Conservation (phyloP, 1,140 invertebrate species). For the Zaprionus kolodkinae region DNA sequence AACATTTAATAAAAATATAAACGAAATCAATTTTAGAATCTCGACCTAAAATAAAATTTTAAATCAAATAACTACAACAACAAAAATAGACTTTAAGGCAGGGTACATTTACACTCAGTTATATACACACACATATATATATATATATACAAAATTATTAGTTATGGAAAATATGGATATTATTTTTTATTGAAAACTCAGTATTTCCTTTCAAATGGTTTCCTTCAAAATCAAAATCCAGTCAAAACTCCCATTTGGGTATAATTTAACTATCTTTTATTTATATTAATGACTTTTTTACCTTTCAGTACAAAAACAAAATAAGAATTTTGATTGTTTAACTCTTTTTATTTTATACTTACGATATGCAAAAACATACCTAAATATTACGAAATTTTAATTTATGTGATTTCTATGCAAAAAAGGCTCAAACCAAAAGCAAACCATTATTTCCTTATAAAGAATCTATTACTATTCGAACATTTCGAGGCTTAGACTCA, state of each 20-base stretch:
- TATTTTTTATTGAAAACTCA: conserved; percentile 47
- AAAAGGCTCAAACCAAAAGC: conserved; percentile 55
- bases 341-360: conserved; percentile 32
- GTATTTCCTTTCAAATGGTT: conserved; percentile 59
- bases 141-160: conserved; percentile 22
- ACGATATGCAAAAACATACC: conserved; percentile 18
- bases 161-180: conserved; percentile 39
- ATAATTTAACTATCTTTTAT: conserved; percentile 39
- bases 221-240: conserved; percentile 30
- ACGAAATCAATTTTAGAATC: conserved; percentile 33
- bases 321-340: conserved; percentile 55
- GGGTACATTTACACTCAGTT: conserved; percentile 37
- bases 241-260: conserved; percentile 12
- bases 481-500: conserved; percentile 52
- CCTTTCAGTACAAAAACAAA: conserved; percentile 71
- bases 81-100: conserved; percentile 40
- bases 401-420: conserved; percentile 58
- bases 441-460: conserved; percentile 41
- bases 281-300: conserved; percentile 36
- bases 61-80: conserved; percentile 33
- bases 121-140: conserved; percentile 22
- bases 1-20: conserved; percentile 42
- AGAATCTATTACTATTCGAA: conserved; percentile 58
- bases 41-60: conserved; percentile 37
- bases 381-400: conserved; percentile 32